Percentiles rank a stretch among this genome's conserved stretches.
These are phyloP conservation scores for Micrastur ruficollis DNA, from an alignment of 2,797 vertebrate species.

Conservation along the genomic window DNA sequence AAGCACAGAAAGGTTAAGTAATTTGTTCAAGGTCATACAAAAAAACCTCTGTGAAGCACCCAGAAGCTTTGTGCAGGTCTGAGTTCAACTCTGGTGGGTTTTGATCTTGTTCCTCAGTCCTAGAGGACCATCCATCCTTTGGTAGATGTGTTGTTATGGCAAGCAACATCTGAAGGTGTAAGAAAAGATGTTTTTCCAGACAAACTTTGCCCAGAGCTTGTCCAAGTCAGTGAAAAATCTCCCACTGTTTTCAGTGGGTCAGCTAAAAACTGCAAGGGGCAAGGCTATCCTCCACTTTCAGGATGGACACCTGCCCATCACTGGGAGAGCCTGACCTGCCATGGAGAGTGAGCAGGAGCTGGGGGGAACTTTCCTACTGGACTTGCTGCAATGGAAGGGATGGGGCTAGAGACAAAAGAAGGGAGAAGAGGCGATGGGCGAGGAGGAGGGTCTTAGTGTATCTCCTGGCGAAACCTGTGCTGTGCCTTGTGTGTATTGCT, in stretches of 20 bases:
- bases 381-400: background rate
- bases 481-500: background rate
- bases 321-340: background rate
- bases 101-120: background rate
- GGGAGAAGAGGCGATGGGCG: background rate
- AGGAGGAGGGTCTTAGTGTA: background rate
- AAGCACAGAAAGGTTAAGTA: background rate
- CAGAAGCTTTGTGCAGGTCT: background rate
- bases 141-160: background rate
- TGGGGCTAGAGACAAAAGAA: background rate
- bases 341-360: background rate
- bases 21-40: background rate
- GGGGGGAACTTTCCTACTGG: background rate
- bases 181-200: background rate
- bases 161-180: background rate
- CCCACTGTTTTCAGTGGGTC: background rate
- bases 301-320: background rate
- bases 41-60: background rate
- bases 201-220: background rate
- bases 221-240: background rate
- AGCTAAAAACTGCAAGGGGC: background rate
- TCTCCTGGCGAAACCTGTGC: background rate
- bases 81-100: background rate
- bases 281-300: rapidly evolving
- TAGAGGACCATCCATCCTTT: background rate